Evolutionary conservation across 2,113 vertebrate species (phyloP), one percentile per base, ranked within the genome.

Genomic region (Rostratula benghalensis): DNA sequence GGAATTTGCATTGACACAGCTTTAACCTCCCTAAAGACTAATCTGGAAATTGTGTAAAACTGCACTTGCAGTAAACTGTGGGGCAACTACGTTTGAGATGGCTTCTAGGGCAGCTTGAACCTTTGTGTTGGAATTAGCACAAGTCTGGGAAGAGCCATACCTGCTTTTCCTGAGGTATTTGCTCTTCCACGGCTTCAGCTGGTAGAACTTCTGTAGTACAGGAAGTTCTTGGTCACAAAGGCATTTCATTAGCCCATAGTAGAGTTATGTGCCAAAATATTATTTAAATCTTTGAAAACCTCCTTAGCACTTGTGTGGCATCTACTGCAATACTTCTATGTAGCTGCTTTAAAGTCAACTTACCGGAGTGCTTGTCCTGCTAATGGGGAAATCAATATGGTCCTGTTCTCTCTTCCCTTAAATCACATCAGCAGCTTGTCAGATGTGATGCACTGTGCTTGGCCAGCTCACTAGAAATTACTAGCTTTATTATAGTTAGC

Each of bases 281-380:
- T 82, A 43, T 87, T 91, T 24, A 79, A 85, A 59, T 53, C 84
- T 94, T 95, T 88, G 78, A 64, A 90, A 94, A 48, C 10, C 39
- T 83, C 64, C 9, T 0, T 46, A 39, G 63, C 4, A 1, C 21
- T 90, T 6, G 13, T 14, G 22, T 37, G 61, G 81, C 73, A 39
- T 74, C 63, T 91, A 82, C 75, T 53, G 65, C 37, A 61, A 0
- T 31, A 1, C 64, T 94, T 54, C 43, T 39, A 0, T 48, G 61
- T 63, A 60, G 68, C 87, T 82, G 0, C 73, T 89, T 92, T 35
- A 50, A 70, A 89, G 89, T 20, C 28, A 84, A 9, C 51, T 74
- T 50, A 1, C 3, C 30, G n/a, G 65, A 84, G 89, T 11, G 65
- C 92, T 88, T n/a, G 27, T 68, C 45, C 82, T 90, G 4, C 85